Conservation (phyloP, 2,888 invertebrate species). For the Ptilodon capucinus region DNA sequence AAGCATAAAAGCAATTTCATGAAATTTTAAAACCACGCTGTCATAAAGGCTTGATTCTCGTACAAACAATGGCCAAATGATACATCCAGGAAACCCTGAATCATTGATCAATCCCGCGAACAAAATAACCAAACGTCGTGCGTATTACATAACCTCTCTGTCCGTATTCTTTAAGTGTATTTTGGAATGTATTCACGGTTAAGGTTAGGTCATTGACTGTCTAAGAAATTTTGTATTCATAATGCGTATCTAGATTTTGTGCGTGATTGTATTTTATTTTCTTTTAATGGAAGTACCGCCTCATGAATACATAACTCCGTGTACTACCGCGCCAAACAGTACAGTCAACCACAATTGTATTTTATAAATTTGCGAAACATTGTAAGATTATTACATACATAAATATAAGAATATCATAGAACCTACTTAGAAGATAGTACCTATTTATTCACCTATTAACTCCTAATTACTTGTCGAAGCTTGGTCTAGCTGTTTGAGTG, state of each 20-base stretch:
- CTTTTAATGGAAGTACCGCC: neutral
- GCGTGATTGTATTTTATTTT: constrained; percentile 20
- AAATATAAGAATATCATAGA: no score
- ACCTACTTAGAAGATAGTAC: no score
- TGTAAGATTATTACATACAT: no score
- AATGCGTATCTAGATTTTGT: constrained; percentile 36
- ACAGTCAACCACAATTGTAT: no score
- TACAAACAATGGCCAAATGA: constrained; percentile 20
- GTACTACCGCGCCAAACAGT: no score
- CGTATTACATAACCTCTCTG: neutral
- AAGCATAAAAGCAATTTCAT: neutral
- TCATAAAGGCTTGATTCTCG: constrained; percentile 12
- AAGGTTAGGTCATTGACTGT: constrained; percentile 25
- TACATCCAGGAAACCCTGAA: constrained; percentile 34
- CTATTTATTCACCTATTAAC: no score
- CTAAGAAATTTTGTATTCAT: constrained; percentile 37
- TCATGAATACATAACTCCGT: no score
- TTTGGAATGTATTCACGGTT: neutral
- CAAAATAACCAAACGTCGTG: constrained; percentile 3
- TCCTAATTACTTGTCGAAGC: no score
- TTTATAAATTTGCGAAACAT: no score
- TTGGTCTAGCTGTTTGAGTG: no score
- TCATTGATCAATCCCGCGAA: constrained; percentile 24
- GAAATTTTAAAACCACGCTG: constrained; percentile 12
- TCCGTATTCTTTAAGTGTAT: neutral